phyloP scores from a whole-genome alignment of 2,888 invertebrate genomes.

The Netelia fuscicornis region DNA sequence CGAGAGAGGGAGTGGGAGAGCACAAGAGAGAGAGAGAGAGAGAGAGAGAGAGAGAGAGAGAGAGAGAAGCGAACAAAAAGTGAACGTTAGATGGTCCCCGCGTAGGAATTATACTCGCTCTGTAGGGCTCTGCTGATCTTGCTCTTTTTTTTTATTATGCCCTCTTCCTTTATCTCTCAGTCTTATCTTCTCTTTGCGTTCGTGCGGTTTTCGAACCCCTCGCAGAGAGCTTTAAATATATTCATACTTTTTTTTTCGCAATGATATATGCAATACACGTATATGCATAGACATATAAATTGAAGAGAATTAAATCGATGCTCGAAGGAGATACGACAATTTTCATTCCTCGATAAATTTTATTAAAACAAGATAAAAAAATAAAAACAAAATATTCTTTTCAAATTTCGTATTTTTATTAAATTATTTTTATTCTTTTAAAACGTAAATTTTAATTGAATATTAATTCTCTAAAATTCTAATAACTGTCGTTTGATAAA shows the following conservation, averaged over 20 bases:
- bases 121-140: conserved; percentile 48
- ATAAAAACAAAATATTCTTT: no score
- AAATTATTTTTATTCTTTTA: no score
- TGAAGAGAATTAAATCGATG: conserved; percentile 25
- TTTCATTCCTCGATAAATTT: no score
- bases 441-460: no score
- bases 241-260: conserved; percentile 40
- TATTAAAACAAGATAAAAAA: no score
- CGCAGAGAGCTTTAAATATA: conserved; percentile 39
- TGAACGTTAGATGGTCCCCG: conserved; percentile 4
- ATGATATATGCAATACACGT: not conserved
- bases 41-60: conserved; percentile 1
- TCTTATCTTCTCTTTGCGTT: conserved; percentile 37
- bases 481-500: no score
- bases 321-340: not conserved
- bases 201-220: conserved; percentile 5
- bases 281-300: conserved; percentile 7
- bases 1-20: not conserved
- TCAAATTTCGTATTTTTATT: no score
- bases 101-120: conserved; percentile 44
- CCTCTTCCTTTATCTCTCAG: conserved; percentile 32
- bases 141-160: conserved; percentile 49
- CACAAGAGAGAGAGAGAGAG: not conserved
- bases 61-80: conserved; percentile 9
- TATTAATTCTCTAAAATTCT: no score